These are phyloP conservation scores for Apamea sordens DNA, from an alignment of 2,888 invertebrate genomes.

Conservation along the genomic window DNA sequence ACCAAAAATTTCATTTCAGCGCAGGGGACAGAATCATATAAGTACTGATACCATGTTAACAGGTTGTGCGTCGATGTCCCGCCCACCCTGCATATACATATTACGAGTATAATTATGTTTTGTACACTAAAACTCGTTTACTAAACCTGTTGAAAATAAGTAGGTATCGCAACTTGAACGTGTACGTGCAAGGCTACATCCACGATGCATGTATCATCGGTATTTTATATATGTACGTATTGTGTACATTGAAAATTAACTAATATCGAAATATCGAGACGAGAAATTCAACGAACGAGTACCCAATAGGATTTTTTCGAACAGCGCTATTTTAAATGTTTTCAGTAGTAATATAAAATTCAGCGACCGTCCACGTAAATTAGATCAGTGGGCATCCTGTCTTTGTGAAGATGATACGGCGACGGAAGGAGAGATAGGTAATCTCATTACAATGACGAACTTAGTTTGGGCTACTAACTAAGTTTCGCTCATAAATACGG, in stretches of 20 bases:
- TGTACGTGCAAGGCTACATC: background rate
- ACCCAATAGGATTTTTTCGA: constrained; percentile 15
- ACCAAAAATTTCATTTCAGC: too few species aligned
- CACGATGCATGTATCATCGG: background rate
- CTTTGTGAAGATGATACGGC: constrained; percentile 67
- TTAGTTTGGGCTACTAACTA: constrained; percentile 71
- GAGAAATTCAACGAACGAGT: background rate
- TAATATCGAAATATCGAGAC: background rate
- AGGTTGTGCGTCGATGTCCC: too few species aligned
- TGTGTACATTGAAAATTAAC: background rate
- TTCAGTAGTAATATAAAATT: constrained; percentile 51
- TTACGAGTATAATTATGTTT: background rate
- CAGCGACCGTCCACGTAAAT: constrained; percentile 62
- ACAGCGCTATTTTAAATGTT: constrained; percentile 24
- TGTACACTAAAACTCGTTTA: too few species aligned
- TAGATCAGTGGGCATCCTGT: constrained; percentile 66
- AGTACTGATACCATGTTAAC: too few species aligned
- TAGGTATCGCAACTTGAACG: background rate
- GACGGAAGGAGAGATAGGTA: constrained; percentile 66
- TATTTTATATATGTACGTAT: background rate
- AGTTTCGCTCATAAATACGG: constrained; percentile 72
- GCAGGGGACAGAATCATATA: too few species aligned
- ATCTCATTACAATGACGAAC: constrained; percentile 72
- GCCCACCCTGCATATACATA: too few species aligned
- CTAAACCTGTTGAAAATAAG: background rate